phyloP scores from a whole-genome alignment of 2,888 invertebrate genomes.

The Chrysolina americana region DNA sequence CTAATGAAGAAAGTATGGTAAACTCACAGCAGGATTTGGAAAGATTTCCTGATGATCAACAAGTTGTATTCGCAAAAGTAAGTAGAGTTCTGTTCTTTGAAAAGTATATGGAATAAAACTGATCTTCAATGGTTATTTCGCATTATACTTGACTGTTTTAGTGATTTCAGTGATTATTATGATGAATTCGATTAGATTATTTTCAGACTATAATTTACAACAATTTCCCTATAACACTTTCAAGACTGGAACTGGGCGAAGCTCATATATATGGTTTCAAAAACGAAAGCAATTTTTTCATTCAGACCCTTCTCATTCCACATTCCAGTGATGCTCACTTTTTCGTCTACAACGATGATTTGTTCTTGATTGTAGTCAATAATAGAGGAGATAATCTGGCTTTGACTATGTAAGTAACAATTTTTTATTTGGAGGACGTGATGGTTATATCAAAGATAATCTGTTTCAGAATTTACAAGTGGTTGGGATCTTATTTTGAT shows the following conservation, averaged over 20 bases:
- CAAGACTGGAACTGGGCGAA: conserved; percentile 34
- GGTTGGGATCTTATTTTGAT: conserved; percentile 62
- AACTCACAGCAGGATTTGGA: neutral
- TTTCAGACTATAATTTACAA: conserved; percentile 41
- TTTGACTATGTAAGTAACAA: conserved; percentile 54
- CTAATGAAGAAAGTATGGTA: neutral
- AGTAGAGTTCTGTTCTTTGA: neutral
- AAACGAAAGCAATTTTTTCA: conserved; percentile 26
- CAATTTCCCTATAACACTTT: conserved; percentile 41
- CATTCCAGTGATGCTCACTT: conserved; percentile 56
- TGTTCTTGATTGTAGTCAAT: conserved; percentile 57
- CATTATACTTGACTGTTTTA: neutral
- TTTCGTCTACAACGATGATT: conserved; percentile 55
- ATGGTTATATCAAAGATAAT: conserved; percentile 30
- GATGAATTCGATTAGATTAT: neutral
- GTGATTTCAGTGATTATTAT: neutral
- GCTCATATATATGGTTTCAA: conserved; percentile 38
- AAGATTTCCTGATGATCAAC: neutral
- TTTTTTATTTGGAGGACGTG: conserved; percentile 26
- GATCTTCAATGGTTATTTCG: neutral
- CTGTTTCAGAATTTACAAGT: conserved; percentile 62
- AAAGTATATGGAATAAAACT: neutral
- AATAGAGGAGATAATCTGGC: conserved; percentile 51
- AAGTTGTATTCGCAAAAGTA: neutral
- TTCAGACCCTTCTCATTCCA: conserved; percentile 53